phyloP scores from a whole-genome alignment of 2,797 vertebrate species.

The Amniataba percoides region DNA sequence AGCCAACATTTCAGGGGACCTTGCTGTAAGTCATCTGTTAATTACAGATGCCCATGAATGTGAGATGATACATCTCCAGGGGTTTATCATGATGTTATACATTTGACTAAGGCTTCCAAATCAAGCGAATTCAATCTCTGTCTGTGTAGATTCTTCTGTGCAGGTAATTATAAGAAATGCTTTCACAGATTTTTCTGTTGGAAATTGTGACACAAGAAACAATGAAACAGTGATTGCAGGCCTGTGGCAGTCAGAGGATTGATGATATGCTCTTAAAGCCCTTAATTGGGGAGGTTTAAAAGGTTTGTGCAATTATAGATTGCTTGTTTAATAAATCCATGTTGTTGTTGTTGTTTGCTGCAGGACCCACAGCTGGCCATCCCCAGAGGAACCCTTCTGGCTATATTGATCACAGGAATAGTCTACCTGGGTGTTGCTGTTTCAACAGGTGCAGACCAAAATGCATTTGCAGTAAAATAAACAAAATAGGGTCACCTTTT shows the following conservation, averaged over 20 bases:
- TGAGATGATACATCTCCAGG: not conserved
- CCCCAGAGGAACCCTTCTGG: conserved; percentile 96
- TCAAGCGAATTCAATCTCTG: not conserved
- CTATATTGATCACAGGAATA: conserved; percentile 95
- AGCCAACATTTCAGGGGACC: conserved; percentile 99
- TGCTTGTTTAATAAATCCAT: not conserved
- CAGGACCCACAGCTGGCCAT: conserved; percentile 98
- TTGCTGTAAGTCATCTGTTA: conserved; percentile 88
- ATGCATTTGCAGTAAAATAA: no score
- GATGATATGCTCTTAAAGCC: not conserved
- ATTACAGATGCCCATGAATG: not conserved
- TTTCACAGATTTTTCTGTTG: not conserved
- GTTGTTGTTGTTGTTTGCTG: conserved; percentile 39
- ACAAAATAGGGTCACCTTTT: no score
- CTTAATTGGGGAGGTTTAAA: conserved; percentile 2
- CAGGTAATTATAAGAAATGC: not conserved
- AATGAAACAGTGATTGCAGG: not conserved
- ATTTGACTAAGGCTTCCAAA: conserved; percentile 7
- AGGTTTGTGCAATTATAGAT: not conserved
- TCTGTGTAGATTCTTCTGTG: conserved; percentile 4
- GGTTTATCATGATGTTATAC: not conserved
- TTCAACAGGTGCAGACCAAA: conserved; percentile 89
- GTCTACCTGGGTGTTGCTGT: conserved; percentile 95
- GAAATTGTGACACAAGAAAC: not conserved
- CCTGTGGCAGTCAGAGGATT: not conserved